Evolutionary conservation across 2,888 invertebrate genomes (phyloP).

Genomic region (Entomobrya multifasciata): DNA sequence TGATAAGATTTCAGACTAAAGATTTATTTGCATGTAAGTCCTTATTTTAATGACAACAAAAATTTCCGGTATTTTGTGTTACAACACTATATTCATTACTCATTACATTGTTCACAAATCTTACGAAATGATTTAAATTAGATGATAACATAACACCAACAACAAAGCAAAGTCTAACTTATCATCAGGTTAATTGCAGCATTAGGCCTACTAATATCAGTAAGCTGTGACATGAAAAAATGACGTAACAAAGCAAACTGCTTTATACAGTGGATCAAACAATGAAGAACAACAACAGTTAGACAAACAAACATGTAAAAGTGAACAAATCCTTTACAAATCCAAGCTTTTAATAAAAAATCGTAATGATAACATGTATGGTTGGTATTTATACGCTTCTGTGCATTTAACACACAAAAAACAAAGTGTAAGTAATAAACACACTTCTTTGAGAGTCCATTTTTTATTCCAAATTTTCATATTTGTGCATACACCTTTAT

Average conservation of each 20-base stretch:
- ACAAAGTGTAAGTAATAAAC: no score
- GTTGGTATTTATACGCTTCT: no score
- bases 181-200: conserved; percentile 20
- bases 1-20: no score
- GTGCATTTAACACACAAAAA: no score
- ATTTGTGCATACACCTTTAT: no score
- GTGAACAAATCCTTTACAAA: background rate
- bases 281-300: conserved; percentile 14
- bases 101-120: background rate
- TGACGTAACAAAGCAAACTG: conserved; percentile 14
- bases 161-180: conserved; percentile 10
- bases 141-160: background rate
- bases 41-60: conserved; percentile 9
- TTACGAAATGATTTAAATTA: conserved; percentile 37
- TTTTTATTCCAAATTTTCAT: no score
- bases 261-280: background rate
- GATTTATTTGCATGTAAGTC: background rate
- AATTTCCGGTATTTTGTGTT: conserved; percentile 50
- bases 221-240: background rate
- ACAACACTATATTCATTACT: conserved; percentile 5
- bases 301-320: background rate
- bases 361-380: background rate
- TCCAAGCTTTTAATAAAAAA: background rate
- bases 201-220: no score
- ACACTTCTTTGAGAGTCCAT: no score